These are phyloP conservation scores for Cheiracanthium punctorium DNA, from an alignment of 2,888 invertebrate genomes.

Conservation along the genomic window DNA sequence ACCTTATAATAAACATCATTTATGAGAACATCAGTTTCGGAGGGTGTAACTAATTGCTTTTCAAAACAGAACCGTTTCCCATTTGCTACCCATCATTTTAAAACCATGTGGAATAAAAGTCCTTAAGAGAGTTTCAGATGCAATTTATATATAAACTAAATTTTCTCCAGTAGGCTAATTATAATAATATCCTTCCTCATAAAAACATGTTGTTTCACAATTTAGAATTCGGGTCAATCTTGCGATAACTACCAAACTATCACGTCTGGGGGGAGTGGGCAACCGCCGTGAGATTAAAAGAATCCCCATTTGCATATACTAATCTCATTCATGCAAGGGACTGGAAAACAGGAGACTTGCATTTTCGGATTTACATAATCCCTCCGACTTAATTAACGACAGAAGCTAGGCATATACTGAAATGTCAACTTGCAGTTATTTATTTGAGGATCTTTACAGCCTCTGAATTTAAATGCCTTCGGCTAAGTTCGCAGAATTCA, in stretches of 20 bases:
- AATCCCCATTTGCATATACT: slow-evolving; percentile 60
- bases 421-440: slow-evolving; percentile 59
- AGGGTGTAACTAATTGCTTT: too few relatives aligned
- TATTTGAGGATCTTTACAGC: slow-evolving; percentile 37
- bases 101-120: too few relatives aligned
- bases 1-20: too few relatives aligned
- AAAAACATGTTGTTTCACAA: too few relatives aligned
- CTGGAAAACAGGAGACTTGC: slow-evolving; percentile 21
- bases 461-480: background rate
- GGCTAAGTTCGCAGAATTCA: background rate
- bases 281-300: slow-evolving; percentile 57
- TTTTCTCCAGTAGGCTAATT: too few relatives aligned
- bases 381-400: slow-evolving; percentile 64
- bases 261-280: slow-evolving; percentile 22
- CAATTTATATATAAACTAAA: too few relatives aligned
- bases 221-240: background rate
- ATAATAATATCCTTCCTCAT: too few relatives aligned
- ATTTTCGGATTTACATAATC: slow-evolving; percentile 61
- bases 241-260: background rate
- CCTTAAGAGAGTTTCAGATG: too few relatives aligned
- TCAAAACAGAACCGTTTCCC: too few relatives aligned
- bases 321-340: slow-evolving; percentile 57
- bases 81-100: too few relatives aligned
- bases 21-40: too few relatives aligned
- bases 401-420: slow-evolving; percentile 33